Base-by-base conservation (phyloP, 2,888 invertebrate genomes). In the Fragum whitleyi region DNA sequence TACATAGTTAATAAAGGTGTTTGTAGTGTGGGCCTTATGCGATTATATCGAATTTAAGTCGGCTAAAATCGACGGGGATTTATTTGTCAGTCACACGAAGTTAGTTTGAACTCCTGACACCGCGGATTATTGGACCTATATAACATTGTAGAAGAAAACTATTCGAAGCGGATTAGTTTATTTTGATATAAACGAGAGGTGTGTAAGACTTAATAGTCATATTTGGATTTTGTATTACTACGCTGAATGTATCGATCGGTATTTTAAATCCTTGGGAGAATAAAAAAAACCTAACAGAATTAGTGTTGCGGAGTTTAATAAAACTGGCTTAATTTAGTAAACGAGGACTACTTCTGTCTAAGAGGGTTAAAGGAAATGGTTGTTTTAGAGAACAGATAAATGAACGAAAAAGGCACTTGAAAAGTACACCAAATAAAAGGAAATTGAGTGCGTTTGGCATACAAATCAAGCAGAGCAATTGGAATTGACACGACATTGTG, bases 181-280 rank as follows among this genome's bases (percentile, higher is more conserved):
- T 65, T 65, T 65, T 65, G 65, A 65, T 65, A 65, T 42, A 65
- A 65, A 65, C 42, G 65, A 42, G 32, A 65, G 65, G 65, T 65
- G 42, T 36, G 42, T 26, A 65, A 65, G n/a, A n/a, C 29, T 39
- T 65, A 65, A 65, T 65, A 26, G 65, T 11, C 21, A n/a, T 65
- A 42, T 65, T 65, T 65, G 42, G 65, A 65, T 65, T 42, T 65
- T 23, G 65, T 65, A 65, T 65, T 65, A 65, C 42, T 65, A 9
- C 65, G 65, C 65, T 65, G 39, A 42, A n/a, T 42, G 42, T 65
- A 65, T 65, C 42, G 65, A 65, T 65, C n/a, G 62, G 32, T 32
- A n/a, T 62, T 28, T 32, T 32, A 21, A 28, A 14, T 62, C 32
- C 36, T 28, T 19, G 32, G 19, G 62, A 62, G 28, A 62, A 62